Percentiles rank a stretch among this genome's conserved stretches.
Evolutionary conservation across 2,113 vertebrate species (phyloP).

Genomic region (Climacteris rufus): DNA sequence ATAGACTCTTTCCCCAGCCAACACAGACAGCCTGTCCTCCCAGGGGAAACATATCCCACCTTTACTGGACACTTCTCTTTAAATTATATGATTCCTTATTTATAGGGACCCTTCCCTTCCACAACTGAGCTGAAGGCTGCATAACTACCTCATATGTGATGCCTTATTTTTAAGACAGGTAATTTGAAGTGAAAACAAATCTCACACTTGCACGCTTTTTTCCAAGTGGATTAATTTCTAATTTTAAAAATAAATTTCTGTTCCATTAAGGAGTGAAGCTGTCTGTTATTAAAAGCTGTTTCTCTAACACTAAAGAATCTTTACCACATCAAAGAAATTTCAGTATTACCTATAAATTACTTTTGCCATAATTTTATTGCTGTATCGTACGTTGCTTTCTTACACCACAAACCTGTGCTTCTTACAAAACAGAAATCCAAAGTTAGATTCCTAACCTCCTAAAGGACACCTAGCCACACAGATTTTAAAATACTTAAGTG

Average conservation of each 20-base stretch:
- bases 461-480: neutral
- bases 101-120: neutral
- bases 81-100: neutral
- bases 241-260: neutral
- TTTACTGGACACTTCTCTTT: neutral
- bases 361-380: neutral
- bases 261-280: neutral
- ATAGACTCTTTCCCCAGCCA: neutral
- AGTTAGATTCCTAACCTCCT: neutral
- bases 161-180: neutral
- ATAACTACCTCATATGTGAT: neutral
- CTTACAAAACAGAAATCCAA: neutral
- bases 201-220: neutral
- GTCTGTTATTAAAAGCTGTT: neutral
- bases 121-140: neutral
- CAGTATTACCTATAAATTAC: neutral
- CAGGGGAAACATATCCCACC: neutral
- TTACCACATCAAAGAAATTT: neutral
- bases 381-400: neutral
- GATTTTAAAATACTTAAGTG: neutral
- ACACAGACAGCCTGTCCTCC: neutral
- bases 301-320: neutral
- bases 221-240: neutral
- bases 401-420: neutral
- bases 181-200: neutral